phyloP scores from a whole-genome alignment of 2,113 vertebrate genomes.

The Chaenogobius annularis region DNA sequence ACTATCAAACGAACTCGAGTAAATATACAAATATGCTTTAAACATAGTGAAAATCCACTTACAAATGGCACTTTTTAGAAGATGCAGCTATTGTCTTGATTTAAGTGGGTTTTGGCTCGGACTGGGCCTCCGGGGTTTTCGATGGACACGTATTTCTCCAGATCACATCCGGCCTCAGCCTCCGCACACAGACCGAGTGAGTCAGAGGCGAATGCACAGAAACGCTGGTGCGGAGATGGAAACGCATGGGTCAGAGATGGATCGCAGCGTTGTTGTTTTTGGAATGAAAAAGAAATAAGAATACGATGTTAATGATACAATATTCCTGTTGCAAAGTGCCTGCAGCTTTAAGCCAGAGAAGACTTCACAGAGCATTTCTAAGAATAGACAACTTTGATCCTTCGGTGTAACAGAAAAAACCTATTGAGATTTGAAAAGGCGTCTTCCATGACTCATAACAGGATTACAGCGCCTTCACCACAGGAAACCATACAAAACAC shows the following conservation, averaged over 20 bases:
- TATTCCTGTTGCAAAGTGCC: background rate
- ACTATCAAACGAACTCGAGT: too few species aligned
- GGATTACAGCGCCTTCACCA: background rate
- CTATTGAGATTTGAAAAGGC: background rate
- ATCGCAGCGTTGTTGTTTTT: too few species aligned
- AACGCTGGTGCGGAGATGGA: background rate
- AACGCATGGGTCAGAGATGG: background rate
- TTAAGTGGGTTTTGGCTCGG: background rate
- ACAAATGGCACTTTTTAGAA: too few species aligned
- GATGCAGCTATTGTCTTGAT: background rate
- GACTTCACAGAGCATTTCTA: background rate
- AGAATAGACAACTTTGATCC: slow-evolving; percentile 3
- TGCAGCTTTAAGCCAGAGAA: background rate
- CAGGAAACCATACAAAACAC: background rate
- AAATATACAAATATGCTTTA: too few species aligned
- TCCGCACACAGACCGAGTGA: slow-evolving; percentile 4
- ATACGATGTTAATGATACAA: background rate
- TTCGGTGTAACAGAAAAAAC: background rate
- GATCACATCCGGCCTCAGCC: slow-evolving; percentile 59
- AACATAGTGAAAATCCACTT: too few species aligned
- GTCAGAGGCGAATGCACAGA: slow-evolving; percentile 6
- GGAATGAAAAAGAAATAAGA: too few species aligned
- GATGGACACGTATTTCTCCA: slow-evolving; percentile 49
- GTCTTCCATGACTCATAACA: background rate
- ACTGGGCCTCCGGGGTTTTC: slow-evolving; percentile 47